Conservation (phyloP, 2,113 vertebrate genomes). For the Nothocercus julius region DNA sequence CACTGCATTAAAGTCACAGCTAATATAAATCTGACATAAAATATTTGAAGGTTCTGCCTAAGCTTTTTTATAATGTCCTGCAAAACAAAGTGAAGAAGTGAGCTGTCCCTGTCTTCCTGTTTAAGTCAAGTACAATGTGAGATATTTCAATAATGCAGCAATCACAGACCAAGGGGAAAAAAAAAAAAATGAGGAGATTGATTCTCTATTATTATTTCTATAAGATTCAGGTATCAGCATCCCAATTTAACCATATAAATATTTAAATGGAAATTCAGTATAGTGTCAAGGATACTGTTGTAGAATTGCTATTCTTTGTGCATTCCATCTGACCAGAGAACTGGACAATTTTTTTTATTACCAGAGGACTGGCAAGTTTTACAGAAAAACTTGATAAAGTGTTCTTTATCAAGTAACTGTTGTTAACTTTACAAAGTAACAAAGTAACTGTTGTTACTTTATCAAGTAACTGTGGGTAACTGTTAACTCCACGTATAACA, state of each 20-base stretch:
- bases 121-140: not conserved
- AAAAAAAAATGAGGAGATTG: not conserved
- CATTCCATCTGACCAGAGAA: not conserved
- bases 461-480: not conserved
- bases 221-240: not conserved
- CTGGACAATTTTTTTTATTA: not conserved
- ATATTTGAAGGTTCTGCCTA: not conserved
- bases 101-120: not conserved
- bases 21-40: not conserved
- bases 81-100: not conserved
- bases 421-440: too few relatives aligned
- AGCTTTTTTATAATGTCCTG: not conserved
- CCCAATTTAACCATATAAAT: not conserved
- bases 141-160: not conserved
- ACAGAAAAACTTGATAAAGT: not conserved
- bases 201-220: not conserved
- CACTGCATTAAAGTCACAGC: not conserved
- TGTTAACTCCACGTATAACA: not conserved
- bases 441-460: too few relatives aligned
- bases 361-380: not conserved
- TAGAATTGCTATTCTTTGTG: not conserved
- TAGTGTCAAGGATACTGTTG: not conserved
- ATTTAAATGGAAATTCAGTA: too few relatives aligned
- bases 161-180: not conserved
- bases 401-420: too few relatives aligned